These are phyloP conservation scores for Pungitius pungitius DNA, from an alignment of 2,113 vertebrate species.

Conservation along the genomic window DNA sequence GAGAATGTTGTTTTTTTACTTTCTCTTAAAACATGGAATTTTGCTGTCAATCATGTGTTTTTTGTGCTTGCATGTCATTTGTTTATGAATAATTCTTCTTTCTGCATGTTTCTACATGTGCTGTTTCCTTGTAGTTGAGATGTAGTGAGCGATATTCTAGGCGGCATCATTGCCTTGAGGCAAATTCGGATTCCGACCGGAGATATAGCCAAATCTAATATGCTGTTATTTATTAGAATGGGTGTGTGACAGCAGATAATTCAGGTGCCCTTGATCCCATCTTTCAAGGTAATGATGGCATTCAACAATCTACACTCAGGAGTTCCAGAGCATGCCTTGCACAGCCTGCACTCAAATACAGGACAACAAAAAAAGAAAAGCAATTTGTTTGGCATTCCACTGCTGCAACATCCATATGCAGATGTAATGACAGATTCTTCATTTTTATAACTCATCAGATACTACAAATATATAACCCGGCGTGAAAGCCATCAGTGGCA, in stretches of 20 bases:
- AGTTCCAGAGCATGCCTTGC: conserved; percentile 35
- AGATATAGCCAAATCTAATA: conserved; percentile 71
- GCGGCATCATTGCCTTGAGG: conserved; percentile 59
- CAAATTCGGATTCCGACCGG: conserved; percentile 52
- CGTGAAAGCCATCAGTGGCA: conserved; percentile 6
- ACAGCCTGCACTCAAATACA: conserved; percentile 43
- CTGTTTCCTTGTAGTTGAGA: conserved; percentile 31
- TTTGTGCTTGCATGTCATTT: conserved; percentile 34
- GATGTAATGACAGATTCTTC: conserved; percentile 22
- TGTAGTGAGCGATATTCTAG: conserved; percentile 42
- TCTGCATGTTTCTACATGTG: conserved; percentile 10
- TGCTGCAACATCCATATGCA: conserved; percentile 48
- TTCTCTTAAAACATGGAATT: conserved; percentile 45
- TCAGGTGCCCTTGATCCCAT: conserved; percentile 67
- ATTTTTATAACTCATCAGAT: conserved; percentile 37
- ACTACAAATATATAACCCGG: conserved; percentile 33
- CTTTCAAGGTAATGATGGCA: conserved; percentile 77
- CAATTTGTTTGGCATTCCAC: conserved; percentile 34
- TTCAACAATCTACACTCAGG: conserved; percentile 57
- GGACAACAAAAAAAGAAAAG: conserved; percentile 24
- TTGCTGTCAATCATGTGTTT: conserved; percentile 32
- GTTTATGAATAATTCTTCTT: conserved; percentile 31
- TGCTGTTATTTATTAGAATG: conserved; percentile 76
- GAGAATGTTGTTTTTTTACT: conserved; percentile 38
- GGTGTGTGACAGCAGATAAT: conserved; percentile 72